A percentile compares a stretch with the other conserved stretches of the same genome.
Conservation (phyloP, 2,888 invertebrate species). For the Cheilosia pagana region DNA sequence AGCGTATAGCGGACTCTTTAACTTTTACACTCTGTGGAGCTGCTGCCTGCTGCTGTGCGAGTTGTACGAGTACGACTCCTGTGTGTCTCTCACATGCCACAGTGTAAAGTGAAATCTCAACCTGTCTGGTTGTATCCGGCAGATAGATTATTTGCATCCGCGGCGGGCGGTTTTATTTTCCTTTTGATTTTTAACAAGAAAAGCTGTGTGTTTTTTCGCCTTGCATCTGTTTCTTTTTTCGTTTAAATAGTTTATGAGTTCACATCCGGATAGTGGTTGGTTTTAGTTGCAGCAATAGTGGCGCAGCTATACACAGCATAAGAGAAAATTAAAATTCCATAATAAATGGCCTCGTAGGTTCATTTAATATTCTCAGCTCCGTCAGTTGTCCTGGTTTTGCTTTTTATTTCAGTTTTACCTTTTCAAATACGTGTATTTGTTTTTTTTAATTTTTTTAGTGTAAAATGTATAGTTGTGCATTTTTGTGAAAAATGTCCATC, state of each 20-base stretch:
- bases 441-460: not conserved
- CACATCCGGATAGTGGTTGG: slow-evolving; percentile 41
- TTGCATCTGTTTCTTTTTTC: not conserved
- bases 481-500: too few relatives aligned
- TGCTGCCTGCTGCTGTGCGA: not conserved
- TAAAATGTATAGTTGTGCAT: not conserved
- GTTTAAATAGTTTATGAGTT: slow-evolving; percentile 62
- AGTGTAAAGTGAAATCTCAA: slow-evolving; percentile 69
- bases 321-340: slow-evolving; percentile 44
- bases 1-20: slow-evolving; percentile 41
- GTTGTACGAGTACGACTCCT: slow-evolving; percentile 42
- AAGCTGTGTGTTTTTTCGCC: slow-evolving; percentile 26
- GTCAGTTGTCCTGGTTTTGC: slow-evolving; percentile 33
- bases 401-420: not conserved
- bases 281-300: slow-evolving; percentile 18
- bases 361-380: slow-evolving; percentile 61
- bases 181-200: slow-evolving; percentile 37
- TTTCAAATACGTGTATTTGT: not conserved
- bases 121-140: slow-evolving; percentile 75
- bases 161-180: slow-evolving; percentile 50
- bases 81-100: slow-evolving; percentile 50
- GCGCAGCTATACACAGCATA: not conserved
- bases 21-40: slow-evolving; percentile 23
- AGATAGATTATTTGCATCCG: slow-evolving; percentile 68
- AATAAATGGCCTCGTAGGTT: slow-evolving; percentile 56